Conservation (phyloP, 2,797 vertebrate species). For the Sparidentex hasta region DNA sequence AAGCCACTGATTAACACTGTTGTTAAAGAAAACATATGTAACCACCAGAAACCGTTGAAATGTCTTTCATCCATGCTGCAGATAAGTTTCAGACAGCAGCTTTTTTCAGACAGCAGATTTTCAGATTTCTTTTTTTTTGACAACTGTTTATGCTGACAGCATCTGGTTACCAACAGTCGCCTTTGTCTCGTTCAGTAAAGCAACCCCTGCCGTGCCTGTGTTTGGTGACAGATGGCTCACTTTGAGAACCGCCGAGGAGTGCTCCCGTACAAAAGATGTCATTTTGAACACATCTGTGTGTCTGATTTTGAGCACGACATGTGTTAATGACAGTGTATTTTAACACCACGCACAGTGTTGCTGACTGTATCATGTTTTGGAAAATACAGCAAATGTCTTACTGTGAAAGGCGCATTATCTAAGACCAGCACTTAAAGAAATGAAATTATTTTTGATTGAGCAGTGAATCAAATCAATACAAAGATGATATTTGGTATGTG, state of each 20-base stretch:
- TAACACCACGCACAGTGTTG: slow-evolving; percentile 28
- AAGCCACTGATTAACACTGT: slow-evolving; percentile 14
- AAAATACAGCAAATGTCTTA: slow-evolving; percentile 1
- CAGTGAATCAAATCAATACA: slow-evolving; percentile 12
- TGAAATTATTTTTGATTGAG: not conserved
- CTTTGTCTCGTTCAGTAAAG: slow-evolving; percentile 62
- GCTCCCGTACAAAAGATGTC: slow-evolving; percentile 47
- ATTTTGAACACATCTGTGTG: slow-evolving; percentile 41
- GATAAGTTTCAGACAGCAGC: slow-evolving; percentile 41
- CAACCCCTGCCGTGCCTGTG: slow-evolving; percentile 50
- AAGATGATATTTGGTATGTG: not conserved
- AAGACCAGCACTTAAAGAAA: not conserved
- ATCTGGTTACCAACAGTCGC: slow-evolving; percentile 63
- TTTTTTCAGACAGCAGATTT: slow-evolving; percentile 37
- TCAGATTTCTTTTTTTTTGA: slow-evolving; percentile 36
- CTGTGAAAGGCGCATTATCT: slow-evolving; percentile 3
- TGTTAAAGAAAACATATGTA: slow-evolving; percentile 13
- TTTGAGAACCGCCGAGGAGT: slow-evolving; percentile 43
- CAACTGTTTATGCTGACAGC: slow-evolving; percentile 50
- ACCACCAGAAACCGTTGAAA: not conserved
- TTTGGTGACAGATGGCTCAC: slow-evolving; percentile 71
- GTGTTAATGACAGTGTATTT: slow-evolving; percentile 31
- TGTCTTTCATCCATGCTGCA: slow-evolving; percentile 54
- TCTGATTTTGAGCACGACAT: slow-evolving; percentile 35
- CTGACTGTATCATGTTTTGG: not conserved